Percentiles rank a stretch among this genome's conserved stretches.
Evolutionary conservation across 23 tunicate genomes (phyloP).

Genomic region (Ascidia mentula): DNA sequence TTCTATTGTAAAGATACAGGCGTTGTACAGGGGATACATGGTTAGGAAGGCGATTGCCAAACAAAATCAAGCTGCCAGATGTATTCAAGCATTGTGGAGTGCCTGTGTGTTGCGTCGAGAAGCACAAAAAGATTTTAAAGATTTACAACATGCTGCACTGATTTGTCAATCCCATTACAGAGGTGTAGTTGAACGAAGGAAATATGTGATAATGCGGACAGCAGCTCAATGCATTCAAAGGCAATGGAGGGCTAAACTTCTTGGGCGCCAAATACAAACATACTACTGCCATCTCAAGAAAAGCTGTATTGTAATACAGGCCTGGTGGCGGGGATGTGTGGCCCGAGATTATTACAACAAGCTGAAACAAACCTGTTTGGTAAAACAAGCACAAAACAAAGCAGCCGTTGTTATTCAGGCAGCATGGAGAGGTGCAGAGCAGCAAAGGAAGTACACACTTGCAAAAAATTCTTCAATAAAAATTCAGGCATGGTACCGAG

Average conservation of each 20-base stretch:
- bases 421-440: background rate
- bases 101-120: background rate
- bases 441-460: background rate
- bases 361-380: too few species aligned
- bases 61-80: background rate
- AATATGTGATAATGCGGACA: background rate
- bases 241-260: slow-evolving; percentile 24
- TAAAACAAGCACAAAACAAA: background rate
- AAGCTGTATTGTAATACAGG: background rate
- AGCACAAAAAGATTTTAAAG: background rate
- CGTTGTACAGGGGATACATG: background rate
- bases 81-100: slow-evolving; percentile 14
- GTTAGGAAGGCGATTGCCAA: background rate
- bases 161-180: background rate
- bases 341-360: background rate
- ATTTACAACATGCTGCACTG: background rate
- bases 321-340: background rate
- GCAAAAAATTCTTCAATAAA: background rate
- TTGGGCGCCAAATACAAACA: background rate
- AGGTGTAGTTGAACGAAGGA: background rate
- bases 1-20: background rate
- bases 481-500: slow-evolving; percentile 12
- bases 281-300: background rate
- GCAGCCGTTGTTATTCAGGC: background rate
- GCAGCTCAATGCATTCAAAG: slow-evolving; percentile 5